phyloP scores from a whole-genome alignment of 2,888 invertebrate genomes.

The Temnothorax ravouxi region DNA sequence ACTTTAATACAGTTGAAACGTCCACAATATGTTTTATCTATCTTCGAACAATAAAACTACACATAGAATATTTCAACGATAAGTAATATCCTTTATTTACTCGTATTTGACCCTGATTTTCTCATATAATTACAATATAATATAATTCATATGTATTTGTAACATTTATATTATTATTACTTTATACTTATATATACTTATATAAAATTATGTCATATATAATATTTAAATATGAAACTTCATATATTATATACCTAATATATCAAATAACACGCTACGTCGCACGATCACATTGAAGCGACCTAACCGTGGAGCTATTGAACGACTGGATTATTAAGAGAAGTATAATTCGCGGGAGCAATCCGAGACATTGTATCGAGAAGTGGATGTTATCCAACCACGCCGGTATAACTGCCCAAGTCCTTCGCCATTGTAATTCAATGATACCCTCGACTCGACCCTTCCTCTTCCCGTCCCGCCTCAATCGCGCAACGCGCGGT shows the following conservation, averaged over 20 bases:
- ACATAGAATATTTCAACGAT: too few species aligned
- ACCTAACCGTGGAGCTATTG: constrained; percentile 6
- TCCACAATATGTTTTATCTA: too few species aligned
- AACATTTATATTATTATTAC: too few species aligned
- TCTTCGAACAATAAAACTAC: too few species aligned
- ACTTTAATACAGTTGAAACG: too few species aligned
- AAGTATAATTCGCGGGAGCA: background rate
- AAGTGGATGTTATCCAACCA: constrained; percentile 19
- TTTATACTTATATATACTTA: too few species aligned
- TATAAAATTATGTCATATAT: background rate
- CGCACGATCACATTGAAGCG: background rate
- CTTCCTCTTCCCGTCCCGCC: background rate
- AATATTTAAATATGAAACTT: background rate
- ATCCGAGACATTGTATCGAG: constrained; percentile 18
- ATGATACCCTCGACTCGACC: background rate
- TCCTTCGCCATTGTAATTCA: constrained; percentile 14
- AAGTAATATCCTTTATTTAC: too few species aligned
- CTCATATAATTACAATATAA: too few species aligned
- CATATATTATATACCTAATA: background rate
- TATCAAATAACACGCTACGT: background rate
- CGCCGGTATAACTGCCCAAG: background rate
- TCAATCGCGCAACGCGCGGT: constrained; percentile 15
- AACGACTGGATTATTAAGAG: constrained; percentile 3
- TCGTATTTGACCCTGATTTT: too few species aligned
- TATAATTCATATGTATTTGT: too few species aligned